Base-by-base conservation (phyloP, 2,113 vertebrate genomes). In the Megaceryle maxima region DNA sequence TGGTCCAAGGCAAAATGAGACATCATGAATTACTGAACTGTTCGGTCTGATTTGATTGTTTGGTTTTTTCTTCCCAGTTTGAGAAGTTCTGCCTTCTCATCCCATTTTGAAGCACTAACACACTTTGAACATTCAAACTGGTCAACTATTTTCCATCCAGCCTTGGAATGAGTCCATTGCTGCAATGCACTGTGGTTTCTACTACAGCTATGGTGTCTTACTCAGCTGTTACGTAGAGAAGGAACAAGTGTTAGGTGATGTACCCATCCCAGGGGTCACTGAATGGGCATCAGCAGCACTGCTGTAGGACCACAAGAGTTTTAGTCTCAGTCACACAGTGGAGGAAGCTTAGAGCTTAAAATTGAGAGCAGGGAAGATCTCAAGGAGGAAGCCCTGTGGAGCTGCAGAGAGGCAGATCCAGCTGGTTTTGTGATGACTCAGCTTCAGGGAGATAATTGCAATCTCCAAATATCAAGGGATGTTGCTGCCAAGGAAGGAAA, bases 191-290 rank as follows among this genome's bases (percentile, higher is more conserved):
- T 2, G 0, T 29, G 41, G 28, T 43, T 88, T 83, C 59, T 69
- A 22, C 75, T 80, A 22, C 2, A 4, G 25, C 28, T 53, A 8
- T 2, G 7, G 16, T 10, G 37, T 31, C 31, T 79, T 72, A n/a
- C 29, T 79, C n/a, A 37, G 6, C 16, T 1, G 0, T 73, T 50
- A 20, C 0, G 0, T 2, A 28, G 18, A 53, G 31, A 8, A 90
- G 48, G 50, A 86, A 44, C 1, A 3, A 41, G 41, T 6, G 16
- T 18, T 19, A 26, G 48, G 13, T 37, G 46, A 29, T 35, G n/a
- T 9, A 66, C 48, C 18, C 64, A 18, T 56, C 43, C 60, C 6
- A 6, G 7, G 6, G 26, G 10, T 15, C 57, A 87, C 3, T 11
- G 48, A 56, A 31, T 2, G 6, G 57, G 31, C 46, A 33, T 28